Evolutionary conservation across 2,113 vertebrate species (phyloP).

Genomic region (Apistogramma diplotaenia): DNA sequence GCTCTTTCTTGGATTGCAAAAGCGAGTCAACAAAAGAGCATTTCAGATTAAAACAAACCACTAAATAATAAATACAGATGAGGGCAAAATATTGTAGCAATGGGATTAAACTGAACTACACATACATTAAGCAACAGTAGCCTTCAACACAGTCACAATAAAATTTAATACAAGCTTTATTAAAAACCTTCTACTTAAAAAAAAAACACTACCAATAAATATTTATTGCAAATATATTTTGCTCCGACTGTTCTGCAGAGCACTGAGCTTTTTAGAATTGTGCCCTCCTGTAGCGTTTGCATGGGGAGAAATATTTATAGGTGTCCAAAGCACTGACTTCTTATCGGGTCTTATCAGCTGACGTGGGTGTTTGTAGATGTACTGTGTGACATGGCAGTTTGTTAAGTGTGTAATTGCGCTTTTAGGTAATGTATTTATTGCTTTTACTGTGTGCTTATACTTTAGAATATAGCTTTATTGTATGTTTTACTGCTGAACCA

Average conservation of each 20-base stretch:
- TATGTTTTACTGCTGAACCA: conserved; percentile 38
- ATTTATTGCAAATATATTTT: not conserved
- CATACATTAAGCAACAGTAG: not conserved
- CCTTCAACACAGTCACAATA: not conserved
- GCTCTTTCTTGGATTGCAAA: not conserved
- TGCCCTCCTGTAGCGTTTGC: not conserved
- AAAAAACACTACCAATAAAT: not conserved
- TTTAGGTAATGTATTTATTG: conserved; percentile 44
- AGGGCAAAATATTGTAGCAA: not conserved
- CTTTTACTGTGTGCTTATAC: conserved; percentile 17
- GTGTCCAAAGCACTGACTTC: not conserved
- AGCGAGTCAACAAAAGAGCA: not conserved
- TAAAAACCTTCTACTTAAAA: not conserved
- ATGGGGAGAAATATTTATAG: conserved; percentile 7
- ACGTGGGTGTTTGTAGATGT: not conserved
- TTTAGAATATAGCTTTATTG: conserved; percentile 49
- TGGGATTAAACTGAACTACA: not conserved
- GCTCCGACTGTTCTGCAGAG: not conserved
- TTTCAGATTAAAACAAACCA: not conserved
- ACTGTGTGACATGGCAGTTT: not conserved
- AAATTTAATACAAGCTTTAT: not conserved
- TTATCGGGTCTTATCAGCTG: conserved; percentile 5
- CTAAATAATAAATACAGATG: not conserved
- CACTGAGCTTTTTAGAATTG: not conserved
- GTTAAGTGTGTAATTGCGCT: conserved; percentile 12